Conservation (phyloP, 1,140 invertebrate species). For the Leptestheria dahalacensis region DNA sequence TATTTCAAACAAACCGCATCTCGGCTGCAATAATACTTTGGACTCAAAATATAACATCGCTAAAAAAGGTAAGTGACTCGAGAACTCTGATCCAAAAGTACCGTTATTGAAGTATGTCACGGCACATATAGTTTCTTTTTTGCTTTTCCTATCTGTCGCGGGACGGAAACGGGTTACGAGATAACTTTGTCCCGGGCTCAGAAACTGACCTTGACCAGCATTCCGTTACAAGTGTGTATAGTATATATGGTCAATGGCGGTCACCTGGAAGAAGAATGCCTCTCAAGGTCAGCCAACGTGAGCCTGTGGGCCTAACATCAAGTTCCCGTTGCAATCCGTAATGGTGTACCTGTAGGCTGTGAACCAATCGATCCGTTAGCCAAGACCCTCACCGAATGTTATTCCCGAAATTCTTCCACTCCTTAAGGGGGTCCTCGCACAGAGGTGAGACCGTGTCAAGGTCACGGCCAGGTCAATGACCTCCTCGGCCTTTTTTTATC, state of each 20-base stretch:
- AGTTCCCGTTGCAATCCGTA: background rate
- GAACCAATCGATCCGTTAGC: background rate
- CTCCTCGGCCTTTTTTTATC: background rate
- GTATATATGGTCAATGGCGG: background rate
- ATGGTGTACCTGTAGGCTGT: background rate
- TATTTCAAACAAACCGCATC: too few species aligned
- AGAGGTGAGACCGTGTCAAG: background rate
- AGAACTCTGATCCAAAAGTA: background rate
- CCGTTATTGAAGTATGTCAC: background rate
- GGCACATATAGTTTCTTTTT: background rate
- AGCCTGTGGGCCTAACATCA: too few species aligned
- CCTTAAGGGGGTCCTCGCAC: background rate
- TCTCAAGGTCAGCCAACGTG: background rate
- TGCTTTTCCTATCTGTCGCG: background rate
- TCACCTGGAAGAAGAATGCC: background rate
- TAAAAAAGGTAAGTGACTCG: background rate
- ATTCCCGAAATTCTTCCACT: background rate
- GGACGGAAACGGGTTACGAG: background rate
- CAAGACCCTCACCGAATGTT: background rate
- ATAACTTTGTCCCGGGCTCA: background rate
- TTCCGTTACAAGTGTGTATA: background rate
- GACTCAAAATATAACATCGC: background rate
- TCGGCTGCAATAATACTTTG: background rate
- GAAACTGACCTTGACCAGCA: background rate
- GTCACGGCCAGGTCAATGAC: background rate